These are phyloP conservation scores for Brotogeris chrysoptera DNA, from an alignment of 2,797 vertebrate genomes.

Conservation along the genomic window DNA sequence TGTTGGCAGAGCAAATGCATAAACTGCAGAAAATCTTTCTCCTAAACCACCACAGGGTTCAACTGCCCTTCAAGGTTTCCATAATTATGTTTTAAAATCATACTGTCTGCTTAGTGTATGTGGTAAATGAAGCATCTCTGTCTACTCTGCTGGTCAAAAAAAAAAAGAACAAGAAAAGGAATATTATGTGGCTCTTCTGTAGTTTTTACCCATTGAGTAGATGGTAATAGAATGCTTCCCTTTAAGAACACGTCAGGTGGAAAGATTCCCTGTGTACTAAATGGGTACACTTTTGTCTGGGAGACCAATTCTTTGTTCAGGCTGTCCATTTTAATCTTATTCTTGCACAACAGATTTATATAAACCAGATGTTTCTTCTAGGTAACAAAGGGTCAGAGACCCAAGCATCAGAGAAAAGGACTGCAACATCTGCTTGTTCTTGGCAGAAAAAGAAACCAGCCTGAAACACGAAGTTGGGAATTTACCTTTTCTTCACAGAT, in stretches of 20 bases:
- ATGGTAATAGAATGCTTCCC: constrained; percentile 73
- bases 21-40: constrained; percentile 63
- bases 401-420: background rate
- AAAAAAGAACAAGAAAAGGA: background rate
- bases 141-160: constrained; percentile 29
- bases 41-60: constrained; percentile 55
- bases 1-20: constrained; percentile 69
- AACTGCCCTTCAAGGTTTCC: constrained; percentile 59
- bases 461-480: background rate
- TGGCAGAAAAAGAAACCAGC: background rate
- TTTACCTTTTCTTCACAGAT: background rate
- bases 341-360: constrained; percentile 62
- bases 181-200: constrained; percentile 50
- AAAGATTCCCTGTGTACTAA: constrained; percentile 76
- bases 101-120: constrained; percentile 70
- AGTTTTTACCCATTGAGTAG: constrained; percentile 39
- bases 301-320: constrained; percentile 68
- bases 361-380: constrained; percentile 49
- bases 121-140: constrained; percentile 54
- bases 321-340: constrained; percentile 74
- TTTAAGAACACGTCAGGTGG: constrained; percentile 74
- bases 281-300: constrained; percentile 61
- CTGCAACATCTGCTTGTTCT: background rate
- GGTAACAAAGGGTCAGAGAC: constrained; percentile 47
- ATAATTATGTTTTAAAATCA: constrained; percentile 62